A percentile compares a stretch with the other conserved stretches of the same genome.
Conservation (phyloP, 2,113 vertebrate species). For the Sus scrofa region DNA sequence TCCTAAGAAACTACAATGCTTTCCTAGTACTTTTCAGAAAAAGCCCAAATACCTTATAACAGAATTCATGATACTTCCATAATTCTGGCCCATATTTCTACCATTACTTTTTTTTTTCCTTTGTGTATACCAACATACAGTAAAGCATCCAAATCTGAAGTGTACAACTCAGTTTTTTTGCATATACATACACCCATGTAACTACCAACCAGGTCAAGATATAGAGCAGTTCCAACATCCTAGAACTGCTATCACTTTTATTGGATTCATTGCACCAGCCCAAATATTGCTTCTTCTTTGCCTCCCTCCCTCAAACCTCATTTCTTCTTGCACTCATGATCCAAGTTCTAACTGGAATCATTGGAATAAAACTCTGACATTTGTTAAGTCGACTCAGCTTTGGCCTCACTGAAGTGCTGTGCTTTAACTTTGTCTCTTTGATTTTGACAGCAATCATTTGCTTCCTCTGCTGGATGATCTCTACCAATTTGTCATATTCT, state of each 20-base stretch:
- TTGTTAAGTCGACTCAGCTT: conserved; percentile 43
- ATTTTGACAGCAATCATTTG: conserved; percentile 99
- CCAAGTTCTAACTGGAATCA: conserved; percentile 39
- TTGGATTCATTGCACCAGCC: not conserved
- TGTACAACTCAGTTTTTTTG: not conserved
- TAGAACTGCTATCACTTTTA: conserved; percentile 4
- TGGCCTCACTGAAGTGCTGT: conserved; percentile 37
- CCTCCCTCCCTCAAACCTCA: not conserved
- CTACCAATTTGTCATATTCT: conserved; percentile 98
- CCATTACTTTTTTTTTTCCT: not conserved
- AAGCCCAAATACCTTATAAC: not conserved
- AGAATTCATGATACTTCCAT: not conserved
- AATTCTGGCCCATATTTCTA: conserved; percentile 16
- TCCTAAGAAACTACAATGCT: not conserved
- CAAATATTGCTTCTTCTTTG: conserved; percentile 40
- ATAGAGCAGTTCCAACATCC: not conserved
- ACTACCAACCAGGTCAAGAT: conserved; percentile 16
- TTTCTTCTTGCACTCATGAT: conserved; percentile 58
- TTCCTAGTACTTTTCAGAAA: not conserved
- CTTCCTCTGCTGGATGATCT: conserved; percentile 99
- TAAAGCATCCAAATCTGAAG: conserved; percentile 52
- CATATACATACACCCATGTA: not conserved
- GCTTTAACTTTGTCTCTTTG: conserved; percentile 98
- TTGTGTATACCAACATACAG: not conserved
- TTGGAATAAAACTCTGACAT: conserved; percentile 11